Conservation (phyloP, 2,888 invertebrate genomes). For the Hemaris fuciformis region DNA sequence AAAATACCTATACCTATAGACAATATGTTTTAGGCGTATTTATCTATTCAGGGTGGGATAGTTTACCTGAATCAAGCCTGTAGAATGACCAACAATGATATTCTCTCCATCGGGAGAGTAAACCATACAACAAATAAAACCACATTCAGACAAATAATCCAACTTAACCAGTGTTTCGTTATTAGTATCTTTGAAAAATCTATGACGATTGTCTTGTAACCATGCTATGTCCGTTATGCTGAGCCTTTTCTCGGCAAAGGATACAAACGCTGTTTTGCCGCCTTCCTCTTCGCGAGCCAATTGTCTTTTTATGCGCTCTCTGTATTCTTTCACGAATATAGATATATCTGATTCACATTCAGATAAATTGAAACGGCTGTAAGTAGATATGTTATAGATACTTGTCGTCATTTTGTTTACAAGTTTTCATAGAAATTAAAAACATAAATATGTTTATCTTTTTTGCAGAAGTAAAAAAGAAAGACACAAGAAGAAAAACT, state of each 20-base stretch:
- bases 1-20: too few species aligned
- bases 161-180: constrained; percentile 43
- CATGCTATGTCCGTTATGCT: constrained; percentile 41
- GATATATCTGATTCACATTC: constrained; percentile 51
- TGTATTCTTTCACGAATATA: constrained; percentile 54
- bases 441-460: too few species aligned
- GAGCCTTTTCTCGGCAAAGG: constrained; percentile 50
- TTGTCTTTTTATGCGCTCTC: constrained; percentile 46
- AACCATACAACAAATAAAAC: constrained; percentile 56
- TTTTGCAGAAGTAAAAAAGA: too few species aligned
- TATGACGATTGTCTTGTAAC: constrained; percentile 54
- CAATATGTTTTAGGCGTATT: too few species aligned
- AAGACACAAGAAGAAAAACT: too few species aligned
- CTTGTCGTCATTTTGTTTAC: constrained; percentile 34
- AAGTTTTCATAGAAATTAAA: neutral
- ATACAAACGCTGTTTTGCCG: constrained; percentile 38
- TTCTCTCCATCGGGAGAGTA: constrained; percentile 67
- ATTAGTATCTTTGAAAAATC: constrained; percentile 53
- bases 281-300: constrained; percentile 39
- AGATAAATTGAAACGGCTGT: constrained; percentile 52
- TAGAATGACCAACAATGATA: constrained; percentile 72
- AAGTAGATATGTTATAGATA: constrained; percentile 39
- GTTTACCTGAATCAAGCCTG: constrained; percentile 80
- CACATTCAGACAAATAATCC: constrained; percentile 52
- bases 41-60: too few species aligned